phyloP scores from a whole-genome alignment of 2,113 vertebrate genomes.

The Pseudolaguvia tuberculata region DNA sequence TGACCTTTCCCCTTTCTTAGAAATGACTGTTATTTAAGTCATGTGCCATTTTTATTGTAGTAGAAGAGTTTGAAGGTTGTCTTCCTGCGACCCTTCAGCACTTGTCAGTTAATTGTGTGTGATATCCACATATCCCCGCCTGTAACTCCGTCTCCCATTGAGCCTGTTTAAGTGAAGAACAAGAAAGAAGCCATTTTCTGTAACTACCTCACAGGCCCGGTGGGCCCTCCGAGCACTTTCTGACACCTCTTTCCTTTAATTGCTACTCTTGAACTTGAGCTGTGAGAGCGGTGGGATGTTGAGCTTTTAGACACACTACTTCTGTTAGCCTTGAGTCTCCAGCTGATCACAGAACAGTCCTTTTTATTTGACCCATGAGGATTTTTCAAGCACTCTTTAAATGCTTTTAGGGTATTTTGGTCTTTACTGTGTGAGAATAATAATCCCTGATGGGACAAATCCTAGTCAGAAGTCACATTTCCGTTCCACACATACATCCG shows the following conservation, averaged over 20 bases:
- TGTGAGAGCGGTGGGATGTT: conserved; percentile 10
- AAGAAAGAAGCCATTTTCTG: background rate
- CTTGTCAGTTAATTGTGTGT: background rate
- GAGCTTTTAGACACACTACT: background rate
- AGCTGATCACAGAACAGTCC: conserved; percentile 12
- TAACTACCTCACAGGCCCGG: background rate
- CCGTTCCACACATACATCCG: no score
- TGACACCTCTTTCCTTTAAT: conserved; percentile 8
- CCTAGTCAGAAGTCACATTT: no score
- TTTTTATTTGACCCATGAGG: background rate
- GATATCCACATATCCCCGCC: background rate
- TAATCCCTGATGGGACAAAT: no score
- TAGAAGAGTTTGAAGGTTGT: no score
- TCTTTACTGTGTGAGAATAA: no score
- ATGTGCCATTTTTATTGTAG: no score
- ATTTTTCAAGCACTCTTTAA: background rate
- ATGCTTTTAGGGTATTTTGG: no score
- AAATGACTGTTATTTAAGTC: no score
- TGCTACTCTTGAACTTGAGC: conserved; percentile 14
- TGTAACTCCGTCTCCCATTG: background rate
- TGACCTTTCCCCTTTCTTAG: background rate
- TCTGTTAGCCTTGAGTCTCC: conserved; percentile 17
- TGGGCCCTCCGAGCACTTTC: background rate
- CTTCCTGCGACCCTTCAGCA: background rate
- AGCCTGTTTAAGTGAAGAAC: background rate